A percentile compares a stretch with the other conserved stretches of the same genome.
Evolutionary conservation across 2,888 invertebrate genomes (phyloP).

Genomic region (Phyllotreta cruciferae): DNA sequence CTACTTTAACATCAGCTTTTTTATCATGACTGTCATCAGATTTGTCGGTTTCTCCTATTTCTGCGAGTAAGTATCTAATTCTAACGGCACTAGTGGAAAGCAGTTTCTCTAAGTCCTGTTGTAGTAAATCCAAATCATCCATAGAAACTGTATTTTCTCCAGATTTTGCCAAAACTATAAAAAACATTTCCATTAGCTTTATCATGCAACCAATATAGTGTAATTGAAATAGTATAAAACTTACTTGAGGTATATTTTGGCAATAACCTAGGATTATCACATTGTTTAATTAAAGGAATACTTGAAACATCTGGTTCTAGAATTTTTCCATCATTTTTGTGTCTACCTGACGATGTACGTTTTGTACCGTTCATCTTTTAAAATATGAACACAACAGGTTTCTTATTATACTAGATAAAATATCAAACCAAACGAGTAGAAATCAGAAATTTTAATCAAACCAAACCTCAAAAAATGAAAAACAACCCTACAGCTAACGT

Average conservation of each 20-base stretch:
- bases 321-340: conserved; percentile 38
- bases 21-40: conserved; percentile 64
- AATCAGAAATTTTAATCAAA: conserved; percentile 2
- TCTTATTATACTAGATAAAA: no score
- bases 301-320: conserved; percentile 41
- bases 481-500: no score
- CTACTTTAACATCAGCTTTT: conserved; percentile 54
- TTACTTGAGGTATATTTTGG: conserved; percentile 69
- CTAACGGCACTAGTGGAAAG: conserved; percentile 84
- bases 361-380: conserved; percentile 30
- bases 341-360: conserved; percentile 32
- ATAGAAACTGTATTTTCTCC: conserved; percentile 81
- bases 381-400: background rate
- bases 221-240: conserved; percentile 21
- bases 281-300: conserved; percentile 72
- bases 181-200: conserved; percentile 4
- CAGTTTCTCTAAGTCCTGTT: conserved; percentile 85
- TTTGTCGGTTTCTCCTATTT: conserved; percentile 63
- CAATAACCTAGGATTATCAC: conserved; percentile 71
- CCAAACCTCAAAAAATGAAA: no score
- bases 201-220: no score
- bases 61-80: conserved; percentile 77
- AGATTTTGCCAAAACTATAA: conserved; percentile 67
- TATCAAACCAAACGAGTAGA: no score
- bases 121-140: conserved; percentile 88